phyloP scores from a whole-genome alignment of 2,113 vertebrate genomes.

The Cephalopterus ornatus region DNA sequence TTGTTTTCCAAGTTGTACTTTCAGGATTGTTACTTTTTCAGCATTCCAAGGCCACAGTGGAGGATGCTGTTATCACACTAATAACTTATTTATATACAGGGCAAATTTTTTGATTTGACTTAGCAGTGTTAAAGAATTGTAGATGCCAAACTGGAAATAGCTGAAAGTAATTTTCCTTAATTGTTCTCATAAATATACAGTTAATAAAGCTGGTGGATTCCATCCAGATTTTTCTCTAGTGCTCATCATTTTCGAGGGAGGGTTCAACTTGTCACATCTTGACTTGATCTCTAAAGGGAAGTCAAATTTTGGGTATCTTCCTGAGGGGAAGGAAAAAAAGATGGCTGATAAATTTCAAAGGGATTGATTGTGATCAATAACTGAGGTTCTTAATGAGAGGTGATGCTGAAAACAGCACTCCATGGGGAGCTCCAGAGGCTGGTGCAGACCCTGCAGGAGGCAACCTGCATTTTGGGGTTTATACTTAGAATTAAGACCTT shows the following conservation, averaged over 20 bases:
- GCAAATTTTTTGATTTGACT: background rate
- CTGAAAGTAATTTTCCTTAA: slow-evolving; percentile 48
- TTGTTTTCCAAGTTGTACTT: background rate
- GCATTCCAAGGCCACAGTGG: background rate
- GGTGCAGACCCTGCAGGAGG: background rate
- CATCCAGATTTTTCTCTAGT: background rate
- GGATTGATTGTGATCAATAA: slow-evolving; percentile 26
- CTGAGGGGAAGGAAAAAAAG: slow-evolving; percentile 28
- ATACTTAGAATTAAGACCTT: background rate
- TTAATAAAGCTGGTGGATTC: slow-evolving; percentile 43
- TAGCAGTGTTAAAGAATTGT: background rate
- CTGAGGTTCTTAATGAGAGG: background rate
- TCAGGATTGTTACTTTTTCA: background rate
- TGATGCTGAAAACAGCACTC: background rate
- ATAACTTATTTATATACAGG: background rate
- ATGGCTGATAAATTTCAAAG: slow-evolving; percentile 55
- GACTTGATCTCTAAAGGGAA: slow-evolving; percentile 33
- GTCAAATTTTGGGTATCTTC: slow-evolving; percentile 7
- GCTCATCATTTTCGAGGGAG: slow-evolving; percentile 11
- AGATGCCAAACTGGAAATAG: slow-evolving; percentile 32
- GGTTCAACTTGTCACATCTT: slow-evolving; percentile 30
- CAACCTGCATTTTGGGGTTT: background rate
- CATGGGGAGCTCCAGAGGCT: background rate
- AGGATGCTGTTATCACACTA: background rate
- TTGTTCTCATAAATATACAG: slow-evolving; percentile 18